A percentile compares a stretch with the other conserved stretches of the same genome.
Conservation (phyloP, 2,888 invertebrate genomes). For the Beris chalybata region DNA sequence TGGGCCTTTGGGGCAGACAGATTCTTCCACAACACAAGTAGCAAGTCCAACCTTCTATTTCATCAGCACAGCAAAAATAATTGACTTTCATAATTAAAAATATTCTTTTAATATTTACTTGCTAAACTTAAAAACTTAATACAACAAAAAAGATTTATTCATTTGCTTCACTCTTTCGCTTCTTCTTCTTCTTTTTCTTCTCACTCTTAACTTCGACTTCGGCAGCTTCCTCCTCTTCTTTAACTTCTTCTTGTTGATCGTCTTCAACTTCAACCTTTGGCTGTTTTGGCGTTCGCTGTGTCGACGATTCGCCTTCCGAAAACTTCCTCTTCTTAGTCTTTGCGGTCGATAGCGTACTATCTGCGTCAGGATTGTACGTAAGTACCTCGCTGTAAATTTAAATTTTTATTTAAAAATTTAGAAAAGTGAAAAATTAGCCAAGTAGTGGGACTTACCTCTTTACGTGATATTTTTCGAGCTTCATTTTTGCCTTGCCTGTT, state of each 20-base stretch:
- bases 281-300: slow-evolving; percentile 60
- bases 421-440: not conserved
- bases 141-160: no score
- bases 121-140: no score
- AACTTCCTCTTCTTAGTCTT: slow-evolving; percentile 43
- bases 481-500: slow-evolving; percentile 83
- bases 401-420: slow-evolving; percentile 46
- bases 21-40: no score
- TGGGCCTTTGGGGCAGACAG: no score
- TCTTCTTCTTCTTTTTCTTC: slow-evolving; percentile 46
- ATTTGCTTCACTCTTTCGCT: slow-evolving; percentile 33
- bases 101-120: no score
- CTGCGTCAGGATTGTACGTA: slow-evolving; percentile 76
- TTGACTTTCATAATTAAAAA: no score
- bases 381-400: slow-evolving; percentile 66
- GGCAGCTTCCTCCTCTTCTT: slow-evolving; percentile 40
- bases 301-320: slow-evolving; percentile 38
- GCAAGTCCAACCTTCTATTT: no score
- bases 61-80: no score
- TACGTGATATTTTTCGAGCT: slow-evolving; percentile 89
- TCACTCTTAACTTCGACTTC: slow-evolving; percentile 35
- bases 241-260: slow-evolving; percentile 52
- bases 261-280: no score
- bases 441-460: slow-evolving; percentile 47
- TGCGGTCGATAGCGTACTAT: slow-evolving; percentile 70